Conservation (phyloP, 1,140 invertebrate genomes). For the Galleria mellonella region DNA sequence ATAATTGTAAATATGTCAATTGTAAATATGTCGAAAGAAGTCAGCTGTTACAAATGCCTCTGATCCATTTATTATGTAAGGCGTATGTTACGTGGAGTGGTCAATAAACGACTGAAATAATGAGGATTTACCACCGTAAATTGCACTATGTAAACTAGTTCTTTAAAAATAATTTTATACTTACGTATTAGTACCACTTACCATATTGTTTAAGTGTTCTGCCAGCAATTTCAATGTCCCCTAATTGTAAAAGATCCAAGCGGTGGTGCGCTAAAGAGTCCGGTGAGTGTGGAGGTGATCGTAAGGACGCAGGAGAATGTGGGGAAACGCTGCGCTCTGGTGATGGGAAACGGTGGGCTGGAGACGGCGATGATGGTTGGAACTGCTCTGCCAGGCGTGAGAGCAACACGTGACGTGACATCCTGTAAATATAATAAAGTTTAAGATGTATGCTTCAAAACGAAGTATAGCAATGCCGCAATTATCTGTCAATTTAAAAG, state of each 20-base stretch:
- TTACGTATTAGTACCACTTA: slow-evolving; percentile 10
- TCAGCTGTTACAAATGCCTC: too few relatives aligned
- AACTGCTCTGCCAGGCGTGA: slow-evolving; percentile 65
- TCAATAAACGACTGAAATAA: too few relatives aligned
- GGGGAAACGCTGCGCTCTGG: slow-evolving; percentile 54
- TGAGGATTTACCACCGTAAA: too few relatives aligned
- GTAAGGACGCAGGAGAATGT: slow-evolving; percentile 35
- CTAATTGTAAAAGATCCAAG: slow-evolving; percentile 45
- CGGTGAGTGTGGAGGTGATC: slow-evolving; percentile 49
- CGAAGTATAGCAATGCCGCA: too few relatives aligned
- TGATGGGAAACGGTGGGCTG: slow-evolving; percentile 52
- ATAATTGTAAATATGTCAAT: too few relatives aligned
- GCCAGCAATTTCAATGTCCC: slow-evolving; percentile 60
- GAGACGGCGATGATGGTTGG: slow-evolving; percentile 44
- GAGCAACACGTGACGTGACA: slow-evolving; percentile 62
- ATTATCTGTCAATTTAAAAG: too few relatives aligned
- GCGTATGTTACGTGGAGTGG: too few relatives aligned
- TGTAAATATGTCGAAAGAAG: too few relatives aligned
- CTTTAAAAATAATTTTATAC: too few relatives aligned
- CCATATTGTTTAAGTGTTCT: slow-evolving; percentile 61
- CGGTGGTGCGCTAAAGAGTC: slow-evolving; percentile 39
- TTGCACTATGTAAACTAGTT: too few relatives aligned
- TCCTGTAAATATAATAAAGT: slow-evolving; percentile 32
- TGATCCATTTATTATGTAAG: too few relatives aligned
- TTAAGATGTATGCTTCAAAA: too few relatives aligned